phyloP scores from a whole-genome alignment of 2,113 vertebrate species.

The Rhinichthys klamathensis region DNA sequence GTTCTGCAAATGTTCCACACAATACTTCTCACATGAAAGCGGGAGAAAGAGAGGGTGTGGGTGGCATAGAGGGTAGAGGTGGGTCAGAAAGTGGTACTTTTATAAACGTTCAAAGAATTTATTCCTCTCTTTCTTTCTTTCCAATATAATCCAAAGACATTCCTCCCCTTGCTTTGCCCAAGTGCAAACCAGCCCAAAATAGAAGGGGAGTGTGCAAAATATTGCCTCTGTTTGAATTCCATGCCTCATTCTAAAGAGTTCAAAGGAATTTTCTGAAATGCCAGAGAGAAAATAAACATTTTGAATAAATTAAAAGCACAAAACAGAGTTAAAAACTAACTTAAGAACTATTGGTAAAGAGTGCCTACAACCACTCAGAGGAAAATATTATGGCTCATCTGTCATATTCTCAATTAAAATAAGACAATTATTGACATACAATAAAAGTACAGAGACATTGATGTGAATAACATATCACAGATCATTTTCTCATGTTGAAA shows the following conservation, averaged over 20 bases:
- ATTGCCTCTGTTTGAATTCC: too few relatives aligned
- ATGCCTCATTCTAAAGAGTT: too few relatives aligned
- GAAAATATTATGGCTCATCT: neutral
- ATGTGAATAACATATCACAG: too few relatives aligned
- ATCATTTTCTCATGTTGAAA: too few relatives aligned
- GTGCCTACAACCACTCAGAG: neutral
- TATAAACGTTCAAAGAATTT: constrained; percentile 38
- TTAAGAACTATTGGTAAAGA: neutral
- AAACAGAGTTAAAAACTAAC: neutral
- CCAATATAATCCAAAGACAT: constrained; percentile 42
- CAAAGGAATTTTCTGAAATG: constrained; percentile 38
- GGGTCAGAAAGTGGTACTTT: constrained; percentile 30
- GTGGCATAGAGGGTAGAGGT: constrained; percentile 18
- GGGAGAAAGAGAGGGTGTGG: neutral
- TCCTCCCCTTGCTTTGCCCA: constrained; percentile 11
- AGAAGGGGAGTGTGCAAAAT: constrained; percentile 42
- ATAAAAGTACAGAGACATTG: too few relatives aligned
- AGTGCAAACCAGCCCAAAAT: constrained; percentile 41
- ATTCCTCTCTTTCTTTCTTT: constrained; percentile 27
- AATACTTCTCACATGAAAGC: constrained; percentile 35
- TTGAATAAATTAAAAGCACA: neutral
- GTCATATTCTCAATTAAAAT: neutral
- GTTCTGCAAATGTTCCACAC: neutral
- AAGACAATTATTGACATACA: neutral
- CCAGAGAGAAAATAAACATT: neutral